phyloP scores from a whole-genome alignment of 2,797 vertebrate genomes.

The Hafferia zeledoni region DNA sequence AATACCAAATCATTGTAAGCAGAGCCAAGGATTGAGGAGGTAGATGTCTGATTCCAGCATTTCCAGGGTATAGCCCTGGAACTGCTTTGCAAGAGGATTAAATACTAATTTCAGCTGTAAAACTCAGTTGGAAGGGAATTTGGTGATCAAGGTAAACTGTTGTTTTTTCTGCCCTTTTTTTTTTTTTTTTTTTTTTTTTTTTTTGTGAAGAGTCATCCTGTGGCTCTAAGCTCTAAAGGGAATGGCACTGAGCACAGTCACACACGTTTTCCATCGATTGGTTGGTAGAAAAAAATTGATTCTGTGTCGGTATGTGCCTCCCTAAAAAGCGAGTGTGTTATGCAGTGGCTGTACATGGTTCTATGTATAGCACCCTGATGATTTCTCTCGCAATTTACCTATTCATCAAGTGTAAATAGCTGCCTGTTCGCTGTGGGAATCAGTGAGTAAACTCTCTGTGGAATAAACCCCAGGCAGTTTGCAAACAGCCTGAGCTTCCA shows the following conservation, averaged over 20 bases:
- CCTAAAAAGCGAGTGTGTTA: not conserved
- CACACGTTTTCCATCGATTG: not conserved
- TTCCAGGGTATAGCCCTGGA: not conserved
- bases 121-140: not conserved
- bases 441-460: constrained; percentile 5
- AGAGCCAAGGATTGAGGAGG: not conserved
- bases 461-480: constrained; percentile 44
- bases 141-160: not conserved
- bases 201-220: not conserved
- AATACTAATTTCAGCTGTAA: not conserved
- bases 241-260: not conserved
- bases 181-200: not conserved
- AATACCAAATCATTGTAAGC: not conserved
- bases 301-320: not conserved
- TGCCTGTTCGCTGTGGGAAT: constrained; percentile 26
- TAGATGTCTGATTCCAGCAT: not conserved
- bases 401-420: constrained; percentile 44
- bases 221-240: not conserved
- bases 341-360: not conserved
- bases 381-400: constrained; percentile 19
- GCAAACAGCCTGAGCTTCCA: constrained; percentile 32
- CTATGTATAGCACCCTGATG: constrained; percentile 24
- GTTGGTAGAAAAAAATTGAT: not conserved
- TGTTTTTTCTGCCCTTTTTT: not conserved
- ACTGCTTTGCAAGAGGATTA: not conserved